A percentile compares a stretch with the other conserved stretches of the same genome.
These are phyloP conservation scores for Ellobius talpinus DNA, from an alignment of 2,113 vertebrate genomes.

Conservation along the genomic window DNA sequence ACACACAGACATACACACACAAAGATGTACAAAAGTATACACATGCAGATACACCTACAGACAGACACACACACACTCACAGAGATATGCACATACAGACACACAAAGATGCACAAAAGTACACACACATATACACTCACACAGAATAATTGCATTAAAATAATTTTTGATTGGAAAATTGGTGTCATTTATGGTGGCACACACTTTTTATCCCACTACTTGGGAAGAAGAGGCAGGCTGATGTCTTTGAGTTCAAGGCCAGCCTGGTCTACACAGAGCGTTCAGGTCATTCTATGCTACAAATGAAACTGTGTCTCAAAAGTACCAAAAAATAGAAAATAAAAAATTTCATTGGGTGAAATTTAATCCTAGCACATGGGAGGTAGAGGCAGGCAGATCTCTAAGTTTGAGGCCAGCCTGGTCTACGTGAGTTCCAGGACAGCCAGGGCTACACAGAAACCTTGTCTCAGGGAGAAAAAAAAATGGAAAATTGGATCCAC, in stretches of 20 bases:
- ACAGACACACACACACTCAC: background rate
- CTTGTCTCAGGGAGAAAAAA: background rate
- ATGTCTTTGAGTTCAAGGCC: background rate
- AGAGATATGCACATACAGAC: background rate
- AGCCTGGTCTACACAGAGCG: background rate
- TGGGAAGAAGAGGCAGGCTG: background rate
- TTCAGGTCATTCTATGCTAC: background rate
- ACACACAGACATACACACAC: background rate
- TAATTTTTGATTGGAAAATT: background rate
- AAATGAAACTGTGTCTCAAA: background rate
- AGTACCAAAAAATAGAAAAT: background rate
- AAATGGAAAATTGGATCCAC: background rate
- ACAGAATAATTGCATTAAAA: background rate
- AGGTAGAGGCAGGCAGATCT: background rate
- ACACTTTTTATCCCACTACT: background rate
- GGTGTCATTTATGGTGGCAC: background rate
- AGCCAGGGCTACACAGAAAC: background rate
- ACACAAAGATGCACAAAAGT: background rate
- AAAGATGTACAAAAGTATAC: background rate
- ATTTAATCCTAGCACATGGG: background rate
- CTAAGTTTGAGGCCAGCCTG: background rate
- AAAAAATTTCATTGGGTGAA: background rate
- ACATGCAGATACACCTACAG: background rate
- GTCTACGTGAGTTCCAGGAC: background rate
- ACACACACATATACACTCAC: background rate